Conservation (phyloP, 1,140 invertebrate species). For the Cataglyphis hispanica region DNA sequence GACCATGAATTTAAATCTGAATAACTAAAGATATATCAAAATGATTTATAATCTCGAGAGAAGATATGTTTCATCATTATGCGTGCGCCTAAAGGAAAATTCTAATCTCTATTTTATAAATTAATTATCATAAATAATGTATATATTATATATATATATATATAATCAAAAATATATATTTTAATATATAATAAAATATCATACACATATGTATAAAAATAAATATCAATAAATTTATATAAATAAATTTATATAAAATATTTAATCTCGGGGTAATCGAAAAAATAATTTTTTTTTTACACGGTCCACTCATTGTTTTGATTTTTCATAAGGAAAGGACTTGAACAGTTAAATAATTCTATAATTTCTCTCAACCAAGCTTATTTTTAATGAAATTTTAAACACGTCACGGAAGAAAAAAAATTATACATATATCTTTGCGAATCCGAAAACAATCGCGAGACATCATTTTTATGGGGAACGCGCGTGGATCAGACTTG, state of each 20-base stretch:
- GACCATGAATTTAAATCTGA: conserved; percentile 55
- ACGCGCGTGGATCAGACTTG: background rate
- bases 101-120: background rate
- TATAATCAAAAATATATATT: background rate
- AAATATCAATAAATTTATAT: background rate
- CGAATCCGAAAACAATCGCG: conserved; percentile 15
- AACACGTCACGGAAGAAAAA: background rate
- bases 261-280: background rate
- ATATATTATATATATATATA: background rate
- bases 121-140: background rate
- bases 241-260: too few species aligned
- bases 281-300: conserved; percentile 9
- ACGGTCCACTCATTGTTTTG: background rate
- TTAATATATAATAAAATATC: background rate
- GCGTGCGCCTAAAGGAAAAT: background rate
- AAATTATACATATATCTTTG: background rate
- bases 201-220: background rate
- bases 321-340: background rate
- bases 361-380: background rate
- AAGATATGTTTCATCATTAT: background rate
- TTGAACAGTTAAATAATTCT: background rate
- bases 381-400: background rate
- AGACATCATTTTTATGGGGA: background rate
- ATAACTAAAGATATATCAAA: conserved; percentile 55
- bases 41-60: conserved; percentile 38